phyloP scores from a whole-genome alignment of 2,113 vertebrate species.

The Gnathonemus echidnorhynchus region DNA sequence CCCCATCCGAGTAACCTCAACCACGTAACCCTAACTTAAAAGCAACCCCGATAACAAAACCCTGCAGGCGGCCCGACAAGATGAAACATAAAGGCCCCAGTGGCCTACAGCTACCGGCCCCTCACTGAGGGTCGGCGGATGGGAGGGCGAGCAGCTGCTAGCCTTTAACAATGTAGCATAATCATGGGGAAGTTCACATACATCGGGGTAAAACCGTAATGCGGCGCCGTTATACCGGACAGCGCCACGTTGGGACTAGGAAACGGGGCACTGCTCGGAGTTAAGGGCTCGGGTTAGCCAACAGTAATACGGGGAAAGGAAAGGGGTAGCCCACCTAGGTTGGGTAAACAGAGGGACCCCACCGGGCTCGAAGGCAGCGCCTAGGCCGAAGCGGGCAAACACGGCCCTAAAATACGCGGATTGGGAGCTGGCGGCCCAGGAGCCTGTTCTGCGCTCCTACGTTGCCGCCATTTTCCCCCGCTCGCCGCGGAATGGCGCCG shows the following conservation, averaged over 20 bases:
- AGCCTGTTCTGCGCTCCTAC: neutral
- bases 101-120: neutral
- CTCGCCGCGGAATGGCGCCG: conserved; percentile 30
- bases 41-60: neutral
- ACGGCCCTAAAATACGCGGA: neutral
- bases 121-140: neutral
- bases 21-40: neutral
- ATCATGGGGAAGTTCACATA: neutral
- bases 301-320: neutral
- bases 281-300: neutral
- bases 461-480: conserved; percentile 40
- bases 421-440: neutral
- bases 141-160: neutral
- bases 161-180: neutral
- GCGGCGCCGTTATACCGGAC: neutral
- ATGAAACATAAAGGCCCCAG: neutral
- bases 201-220: neutral
- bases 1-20: neutral
- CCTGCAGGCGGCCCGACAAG: neutral
- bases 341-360: neutral
- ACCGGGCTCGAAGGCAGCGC: neutral
- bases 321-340: neutral
- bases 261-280: neutral
- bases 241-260: neutral
- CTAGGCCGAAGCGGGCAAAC: neutral